Evolutionary conservation across 2,888 invertebrate species (phyloP).

Genomic region (Andrena camellia): DNA sequence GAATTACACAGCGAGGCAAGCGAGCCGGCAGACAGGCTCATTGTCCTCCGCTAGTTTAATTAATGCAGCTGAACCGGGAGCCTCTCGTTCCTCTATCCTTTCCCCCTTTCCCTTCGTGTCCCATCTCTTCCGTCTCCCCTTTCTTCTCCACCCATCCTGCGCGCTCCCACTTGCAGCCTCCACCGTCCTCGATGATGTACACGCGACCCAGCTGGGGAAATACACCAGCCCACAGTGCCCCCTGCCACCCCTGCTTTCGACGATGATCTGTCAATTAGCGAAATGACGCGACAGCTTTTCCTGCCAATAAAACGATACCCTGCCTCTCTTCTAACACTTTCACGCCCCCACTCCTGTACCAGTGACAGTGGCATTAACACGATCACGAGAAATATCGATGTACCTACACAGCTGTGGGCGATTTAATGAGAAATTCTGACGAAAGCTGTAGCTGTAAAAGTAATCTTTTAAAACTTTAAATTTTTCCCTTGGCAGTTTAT

Average conservation of each 20-base stretch:
- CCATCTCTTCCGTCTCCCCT: conserved; percentile 62
- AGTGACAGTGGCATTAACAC: not conserved
- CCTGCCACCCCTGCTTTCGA: conserved; percentile 52
- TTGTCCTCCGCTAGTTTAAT: conserved; percentile 85
- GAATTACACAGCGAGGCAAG: conserved; percentile 78
- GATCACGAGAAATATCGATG: no score
- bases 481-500: no score
- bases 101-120: conserved; percentile 32
- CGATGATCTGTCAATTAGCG: conserved; percentile 66
- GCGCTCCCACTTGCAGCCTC: conserved; percentile 20
- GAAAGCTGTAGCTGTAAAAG: no score
- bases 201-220: not conserved
- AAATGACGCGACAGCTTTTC: conserved; percentile 14
- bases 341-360: no score
- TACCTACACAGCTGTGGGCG: no score
- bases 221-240: not conserved
- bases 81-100: conserved; percentile 53
- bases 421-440: no score
- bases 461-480: no score
- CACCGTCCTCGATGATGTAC: conserved; percentile 27
- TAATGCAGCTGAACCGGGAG: conserved; percentile 82
- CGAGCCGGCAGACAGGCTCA: conserved; percentile 81
- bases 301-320: not conserved
- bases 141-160: conserved; percentile 20
- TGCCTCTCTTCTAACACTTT: not conserved